These are phyloP conservation scores for Paramormyrops hopkinsi DNA, from an alignment of 2,797 vertebrate genomes.

Conservation along the genomic window DNA sequence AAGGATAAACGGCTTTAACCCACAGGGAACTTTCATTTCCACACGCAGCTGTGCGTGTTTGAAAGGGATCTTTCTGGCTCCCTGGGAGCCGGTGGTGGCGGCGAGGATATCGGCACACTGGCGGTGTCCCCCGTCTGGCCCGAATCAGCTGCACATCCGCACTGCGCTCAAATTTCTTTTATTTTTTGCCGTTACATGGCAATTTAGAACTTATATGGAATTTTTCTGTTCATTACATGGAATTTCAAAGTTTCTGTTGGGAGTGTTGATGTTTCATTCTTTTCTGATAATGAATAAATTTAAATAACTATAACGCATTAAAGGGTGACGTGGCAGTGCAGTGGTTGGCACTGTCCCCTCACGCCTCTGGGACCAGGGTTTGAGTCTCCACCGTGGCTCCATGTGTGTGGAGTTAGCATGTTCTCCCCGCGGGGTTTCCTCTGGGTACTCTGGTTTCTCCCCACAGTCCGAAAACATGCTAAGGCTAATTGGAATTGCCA, in stretches of 20 bases:
- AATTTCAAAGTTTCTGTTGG: not conserved
- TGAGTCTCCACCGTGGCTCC: not conserved
- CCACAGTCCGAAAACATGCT: not conserved
- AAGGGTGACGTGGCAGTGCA: not conserved
- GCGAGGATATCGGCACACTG: not conserved
- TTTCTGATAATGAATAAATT: not conserved
- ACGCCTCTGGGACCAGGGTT: not conserved
- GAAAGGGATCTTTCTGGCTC: constrained; percentile 35
- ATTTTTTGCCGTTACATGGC: not conserved
- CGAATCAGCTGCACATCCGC: not conserved
- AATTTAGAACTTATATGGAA: not conserved
- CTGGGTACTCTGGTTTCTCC: not conserved
- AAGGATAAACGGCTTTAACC: constrained; percentile 62
- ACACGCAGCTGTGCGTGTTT: constrained; percentile 48
- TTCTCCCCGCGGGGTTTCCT: not conserved
- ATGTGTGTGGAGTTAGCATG: not conserved
- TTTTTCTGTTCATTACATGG: not conserved
- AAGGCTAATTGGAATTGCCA: not conserved
- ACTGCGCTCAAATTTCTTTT: not conserved
- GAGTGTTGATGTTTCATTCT: not conserved
- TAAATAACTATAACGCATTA: not conserved
- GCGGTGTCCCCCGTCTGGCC: not conserved
- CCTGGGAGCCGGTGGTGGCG: constrained; percentile 18
- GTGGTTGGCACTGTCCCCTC: not conserved
- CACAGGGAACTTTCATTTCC: constrained; percentile 51